Evolutionary conservation across 1,140 invertebrate genomes (phyloP).

Genomic region (Acarapis woodi): DNA sequence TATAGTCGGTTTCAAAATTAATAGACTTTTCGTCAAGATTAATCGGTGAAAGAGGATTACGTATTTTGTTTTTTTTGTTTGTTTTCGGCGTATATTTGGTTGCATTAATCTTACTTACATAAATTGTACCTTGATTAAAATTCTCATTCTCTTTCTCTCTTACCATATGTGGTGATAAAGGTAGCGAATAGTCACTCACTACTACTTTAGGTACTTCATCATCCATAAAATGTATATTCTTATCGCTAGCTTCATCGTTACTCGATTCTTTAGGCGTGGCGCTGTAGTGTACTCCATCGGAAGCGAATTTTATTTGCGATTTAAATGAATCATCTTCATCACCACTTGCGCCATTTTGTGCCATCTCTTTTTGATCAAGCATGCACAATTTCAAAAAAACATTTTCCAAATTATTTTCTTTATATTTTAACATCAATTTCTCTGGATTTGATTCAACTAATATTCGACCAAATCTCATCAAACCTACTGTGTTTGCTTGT

Average conservation of each 20-base stretch:
- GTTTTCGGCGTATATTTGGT: too few relatives aligned
- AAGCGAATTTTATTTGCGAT: neutral
- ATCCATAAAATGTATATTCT: neutral
- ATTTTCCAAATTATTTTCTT: constrained; percentile 37
- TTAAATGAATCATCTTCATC: neutral
- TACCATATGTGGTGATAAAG: too few relatives aligned
- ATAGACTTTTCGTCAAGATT: too few relatives aligned
- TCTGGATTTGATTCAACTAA: constrained; percentile 17
- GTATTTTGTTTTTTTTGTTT: too few relatives aligned
- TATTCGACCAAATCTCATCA: constrained; percentile 18
- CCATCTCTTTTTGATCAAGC: neutral
- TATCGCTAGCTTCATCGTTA: neutral
- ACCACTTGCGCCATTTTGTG: neutral
- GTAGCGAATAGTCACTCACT: neutral
- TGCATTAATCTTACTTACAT: too few relatives aligned
- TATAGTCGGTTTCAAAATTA: too few relatives aligned
- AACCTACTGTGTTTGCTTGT: constrained; percentile 17
- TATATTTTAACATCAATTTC: constrained; percentile 13
- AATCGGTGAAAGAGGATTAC: too few relatives aligned
- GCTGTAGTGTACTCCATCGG: neutral
- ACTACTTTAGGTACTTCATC: neutral
- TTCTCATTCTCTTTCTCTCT: too few relatives aligned
- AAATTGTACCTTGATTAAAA: too few relatives aligned
- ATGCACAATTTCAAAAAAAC: constrained; percentile 46
- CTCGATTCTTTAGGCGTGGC: neutral